Percentiles rank a stretch among this genome's conserved stretches.
These are phyloP conservation scores for Danaus melanippus DNA, from an alignment of 1,140 invertebrate species.

Conservation along the genomic window DNA sequence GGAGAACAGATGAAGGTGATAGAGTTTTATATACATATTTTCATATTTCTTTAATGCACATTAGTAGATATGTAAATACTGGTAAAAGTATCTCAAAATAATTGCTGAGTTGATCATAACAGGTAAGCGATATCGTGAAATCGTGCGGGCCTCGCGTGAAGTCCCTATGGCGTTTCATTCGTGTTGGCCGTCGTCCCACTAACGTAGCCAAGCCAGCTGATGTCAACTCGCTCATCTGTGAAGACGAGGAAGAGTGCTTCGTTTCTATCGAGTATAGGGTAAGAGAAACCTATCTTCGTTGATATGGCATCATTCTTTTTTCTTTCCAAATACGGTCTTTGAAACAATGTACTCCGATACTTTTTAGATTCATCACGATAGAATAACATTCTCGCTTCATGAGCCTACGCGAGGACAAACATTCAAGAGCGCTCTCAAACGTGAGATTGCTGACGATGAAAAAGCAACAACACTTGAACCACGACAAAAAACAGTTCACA, in stretches of 20 bases:
- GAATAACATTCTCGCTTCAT: conserved; percentile 59
- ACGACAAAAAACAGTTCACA: conserved; percentile 15
- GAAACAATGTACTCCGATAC: conserved; percentile 5
- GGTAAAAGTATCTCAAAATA: too few relatives aligned
- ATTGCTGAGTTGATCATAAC: neutral
- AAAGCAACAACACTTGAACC: conserved; percentile 21
- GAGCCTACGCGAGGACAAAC: conserved; percentile 58
- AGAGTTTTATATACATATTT: too few relatives aligned
- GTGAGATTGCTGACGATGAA: conserved; percentile 35
- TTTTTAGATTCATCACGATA: conserved; percentile 57
- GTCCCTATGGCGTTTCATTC: conserved; percentile 55
- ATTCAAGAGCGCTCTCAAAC: conserved; percentile 58
- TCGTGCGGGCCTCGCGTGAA: conserved; percentile 54
- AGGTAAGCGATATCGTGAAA: conserved; percentile 53
- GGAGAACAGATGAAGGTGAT: conserved; percentile 59
- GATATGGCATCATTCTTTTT: neutral
- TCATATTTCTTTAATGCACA: too few relatives aligned
- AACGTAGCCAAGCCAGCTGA: conserved; percentile 52
- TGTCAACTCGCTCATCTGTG: conserved; percentile 59
- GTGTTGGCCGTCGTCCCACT: conserved; percentile 38
- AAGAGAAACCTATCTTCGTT: conserved; percentile 5
- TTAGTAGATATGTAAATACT: too few relatives aligned
- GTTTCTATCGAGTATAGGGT: conserved; percentile 56
- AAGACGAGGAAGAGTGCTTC: conserved; percentile 61
- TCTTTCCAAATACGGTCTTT: neutral